Evolutionary conservation across 2,888 invertebrate genomes (phyloP), one percentile per base, ranked within the genome.

Genomic region (Ornithoptera priamus): DNA sequence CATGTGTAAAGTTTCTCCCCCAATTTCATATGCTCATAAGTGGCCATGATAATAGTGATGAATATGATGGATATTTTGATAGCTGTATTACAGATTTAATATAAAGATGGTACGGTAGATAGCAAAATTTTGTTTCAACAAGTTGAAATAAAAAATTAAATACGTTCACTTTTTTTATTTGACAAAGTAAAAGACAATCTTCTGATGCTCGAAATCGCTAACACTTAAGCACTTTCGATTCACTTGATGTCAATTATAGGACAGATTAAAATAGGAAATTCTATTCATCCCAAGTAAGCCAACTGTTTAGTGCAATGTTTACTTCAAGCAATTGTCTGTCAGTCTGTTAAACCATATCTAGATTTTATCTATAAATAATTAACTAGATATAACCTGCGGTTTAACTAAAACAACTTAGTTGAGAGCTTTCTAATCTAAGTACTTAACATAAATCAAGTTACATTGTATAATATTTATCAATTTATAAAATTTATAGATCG

Each of bases 321-420:
- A 65, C 65, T 65, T 65, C 65, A 65, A 65, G 65, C 65, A 57
- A 57, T 65, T 39, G 42, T 57, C 65, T 57, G 65, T 65, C 65
- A 65, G 36, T 63, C 36, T 30, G 63, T 57, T 15, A 15, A 57
- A 57, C 39, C 39, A 30, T 61, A 61, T 61, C 57, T 57, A 39
- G 65, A 65, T 65, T 57, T 65, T 65, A 65, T 65, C 65, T 39
- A 8, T 53, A 22, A 22, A 39, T 65, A 65, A 65, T 65, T 65
- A 65, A 65, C 57, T 56, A 39, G 39, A 65, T 53, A 65, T 30
- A 39, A 65, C 39, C 65, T 65, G 20, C 65, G 53, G 53, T 63
- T 53, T 53, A 63, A 63, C 30, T 63, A 63, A 53, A 36, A 53
- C 63, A 63, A 53, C 53, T 63, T 53, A 63, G 63, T 56, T 56